These are phyloP conservation scores for Teleiodes luculella DNA, from an alignment of 2,888 invertebrate species.

Conservation along the genomic window DNA sequence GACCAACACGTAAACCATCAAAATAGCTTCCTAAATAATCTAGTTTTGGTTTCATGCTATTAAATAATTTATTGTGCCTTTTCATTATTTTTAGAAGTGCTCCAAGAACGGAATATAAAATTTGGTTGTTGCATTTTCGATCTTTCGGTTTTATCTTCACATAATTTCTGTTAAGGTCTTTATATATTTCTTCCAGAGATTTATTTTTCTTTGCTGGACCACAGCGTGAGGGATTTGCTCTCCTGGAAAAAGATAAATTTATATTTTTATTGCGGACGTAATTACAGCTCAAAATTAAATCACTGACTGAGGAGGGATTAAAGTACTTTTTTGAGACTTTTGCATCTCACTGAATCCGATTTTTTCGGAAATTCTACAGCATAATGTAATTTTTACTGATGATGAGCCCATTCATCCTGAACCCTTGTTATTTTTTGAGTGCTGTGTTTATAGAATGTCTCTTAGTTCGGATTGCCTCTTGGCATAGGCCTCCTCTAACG, in stretches of 20 bases:
- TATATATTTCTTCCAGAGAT: slow-evolving; percentile 40
- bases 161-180: slow-evolving; percentile 40
- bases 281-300: too few species aligned
- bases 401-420: too few species aligned
- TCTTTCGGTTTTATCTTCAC: slow-evolving; percentile 45
- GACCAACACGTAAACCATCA: slow-evolving; percentile 52
- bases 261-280: too few species aligned
- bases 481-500: too few species aligned
- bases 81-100: slow-evolving; percentile 43
- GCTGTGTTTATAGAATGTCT: too few species aligned
- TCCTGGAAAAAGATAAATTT: neutral
- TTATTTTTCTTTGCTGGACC: slow-evolving; percentile 11
- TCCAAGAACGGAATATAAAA: slow-evolving; percentile 43
- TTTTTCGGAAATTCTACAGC: too few species aligned
- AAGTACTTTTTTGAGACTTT: too few species aligned
- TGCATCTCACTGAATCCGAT: too few species aligned
- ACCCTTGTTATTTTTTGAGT: too few species aligned
- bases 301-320: too few species aligned
- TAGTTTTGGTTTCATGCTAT: slow-evolving; percentile 47
- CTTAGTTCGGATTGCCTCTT: too few species aligned
- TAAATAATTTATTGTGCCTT: slow-evolving; percentile 39
- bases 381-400: too few species aligned
- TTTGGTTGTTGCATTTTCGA: slow-evolving; percentile 40
- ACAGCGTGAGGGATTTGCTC: neutral
- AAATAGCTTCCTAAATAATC: slow-evolving; percentile 57